These are phyloP conservation scores for Aplysia californica DNA, from an alignment of 1,140 invertebrate species.

Conservation along the genomic window DNA sequence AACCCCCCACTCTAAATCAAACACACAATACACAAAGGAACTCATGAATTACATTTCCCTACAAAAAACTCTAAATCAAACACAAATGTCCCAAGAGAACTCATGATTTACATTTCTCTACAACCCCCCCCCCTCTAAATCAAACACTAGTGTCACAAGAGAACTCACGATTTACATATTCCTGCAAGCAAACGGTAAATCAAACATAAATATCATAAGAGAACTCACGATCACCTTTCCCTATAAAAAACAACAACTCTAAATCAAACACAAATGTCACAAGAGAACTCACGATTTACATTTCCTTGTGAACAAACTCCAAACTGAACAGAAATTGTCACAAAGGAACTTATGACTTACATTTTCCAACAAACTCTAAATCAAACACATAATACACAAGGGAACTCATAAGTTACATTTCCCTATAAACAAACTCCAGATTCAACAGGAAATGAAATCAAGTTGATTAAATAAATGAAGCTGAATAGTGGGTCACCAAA, in stretches of 20 bases:
- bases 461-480: too few relatives aligned
- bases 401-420: not conserved
- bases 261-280: not conserved
- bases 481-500: too few relatives aligned
- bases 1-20: not conserved
- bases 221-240: not conserved
- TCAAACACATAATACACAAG: not conserved
- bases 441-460: too few relatives aligned
- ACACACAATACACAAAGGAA: not conserved
- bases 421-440: too few relatives aligned
- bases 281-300: not conserved
- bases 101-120: not conserved
- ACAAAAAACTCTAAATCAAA: not conserved
- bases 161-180: not conserved
- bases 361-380: not conserved
- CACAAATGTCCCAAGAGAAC: not conserved
- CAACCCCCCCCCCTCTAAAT: too few relatives aligned
- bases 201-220: not conserved
- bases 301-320: not conserved
- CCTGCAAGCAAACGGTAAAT: not conserved
- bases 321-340: too few relatives aligned
- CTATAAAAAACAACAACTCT: too few relatives aligned
- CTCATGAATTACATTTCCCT: not conserved
- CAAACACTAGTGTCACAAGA: too few relatives aligned
- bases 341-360: not conserved